Evolutionary conservation across 2,113 vertebrate species (phyloP).

Genomic region (Callaeas wilsoni): DNA sequence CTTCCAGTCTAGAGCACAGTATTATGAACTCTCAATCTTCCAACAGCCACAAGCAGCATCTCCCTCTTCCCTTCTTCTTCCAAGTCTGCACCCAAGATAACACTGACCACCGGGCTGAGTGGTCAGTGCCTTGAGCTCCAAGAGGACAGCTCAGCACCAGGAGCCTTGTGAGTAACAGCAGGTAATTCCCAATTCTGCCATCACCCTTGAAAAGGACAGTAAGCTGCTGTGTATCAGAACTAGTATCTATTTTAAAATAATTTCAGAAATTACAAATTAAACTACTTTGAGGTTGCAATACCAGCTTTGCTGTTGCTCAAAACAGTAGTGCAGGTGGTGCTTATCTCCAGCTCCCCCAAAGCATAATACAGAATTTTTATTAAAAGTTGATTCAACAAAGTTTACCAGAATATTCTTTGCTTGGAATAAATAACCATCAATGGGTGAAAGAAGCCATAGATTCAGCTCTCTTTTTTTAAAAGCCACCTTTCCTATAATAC

Average conservation of each 20-base stretch:
- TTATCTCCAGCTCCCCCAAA: fast-evolving
- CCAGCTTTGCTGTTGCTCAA: background rate
- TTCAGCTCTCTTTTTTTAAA: background rate
- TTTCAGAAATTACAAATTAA: background rate
- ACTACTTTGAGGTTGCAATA: background rate
- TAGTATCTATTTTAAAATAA: fast-evolving
- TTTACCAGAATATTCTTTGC: background rate
- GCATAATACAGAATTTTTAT: background rate
- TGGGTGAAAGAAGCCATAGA: background rate
- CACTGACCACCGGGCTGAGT: fast-evolving
- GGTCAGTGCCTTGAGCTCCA: background rate
- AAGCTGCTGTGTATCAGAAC: background rate
- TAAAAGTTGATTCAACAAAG: background rate
- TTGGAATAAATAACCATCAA: background rate
- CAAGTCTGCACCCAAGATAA: background rate
- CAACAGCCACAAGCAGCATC: background rate
- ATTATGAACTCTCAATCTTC: background rate
- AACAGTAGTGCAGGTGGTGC: background rate
- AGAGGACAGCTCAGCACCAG: background rate
- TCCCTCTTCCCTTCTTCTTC: background rate
- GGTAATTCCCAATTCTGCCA: background rate
- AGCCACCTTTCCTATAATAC: background rate
- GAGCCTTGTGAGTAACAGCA: background rate
- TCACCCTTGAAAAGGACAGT: background rate
- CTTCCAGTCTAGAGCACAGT: background rate